A percentile compares a stretch with the other conserved stretches of the same genome.
Evolutionary conservation across 2,888 invertebrate species (phyloP).

Genomic region (Tridacna gigas): DNA sequence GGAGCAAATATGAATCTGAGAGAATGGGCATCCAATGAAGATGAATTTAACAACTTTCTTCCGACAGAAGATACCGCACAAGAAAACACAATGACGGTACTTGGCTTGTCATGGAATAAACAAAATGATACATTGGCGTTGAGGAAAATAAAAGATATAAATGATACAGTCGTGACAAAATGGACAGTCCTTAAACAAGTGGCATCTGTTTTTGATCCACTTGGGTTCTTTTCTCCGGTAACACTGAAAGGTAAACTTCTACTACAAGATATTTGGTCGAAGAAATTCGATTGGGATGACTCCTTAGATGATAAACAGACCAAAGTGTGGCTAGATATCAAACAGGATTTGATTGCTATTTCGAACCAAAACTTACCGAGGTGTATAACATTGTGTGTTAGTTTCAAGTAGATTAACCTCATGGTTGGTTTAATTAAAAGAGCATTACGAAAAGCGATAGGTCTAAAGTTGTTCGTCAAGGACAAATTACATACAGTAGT

Average conservation of each 20-base stretch:
- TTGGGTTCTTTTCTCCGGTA: slow-evolving; percentile 31
- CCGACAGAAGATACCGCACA: neutral
- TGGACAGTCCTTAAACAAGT: slow-evolving; percentile 17
- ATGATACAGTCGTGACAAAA: slow-evolving; percentile 2
- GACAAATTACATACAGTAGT: neutral
- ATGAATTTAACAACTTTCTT: neutral
- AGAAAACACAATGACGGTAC: slow-evolving; percentile 3
- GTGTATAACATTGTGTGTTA: neutral
- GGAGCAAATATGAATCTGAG: slow-evolving; percentile 36
- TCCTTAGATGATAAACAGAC: neutral
- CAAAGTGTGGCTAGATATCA: neutral
- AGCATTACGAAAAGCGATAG: slow-evolving; percentile 4
- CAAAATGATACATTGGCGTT: slow-evolving; percentile 7
- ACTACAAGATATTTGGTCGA: too few relatives aligned
- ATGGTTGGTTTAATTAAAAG: slow-evolving; percentile 7
- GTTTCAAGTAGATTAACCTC: slow-evolving; percentile 33
- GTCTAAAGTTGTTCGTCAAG: neutral
- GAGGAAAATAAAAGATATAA: neutral
- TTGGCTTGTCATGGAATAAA: slow-evolving; percentile 34
- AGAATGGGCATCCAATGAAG: slow-evolving; percentile 33
- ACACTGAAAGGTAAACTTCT: slow-evolving; percentile 31
- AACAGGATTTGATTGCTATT: neutral
- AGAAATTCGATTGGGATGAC: slow-evolving; percentile 28
- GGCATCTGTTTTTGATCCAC: slow-evolving; percentile 29
- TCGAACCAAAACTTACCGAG: neutral